phyloP scores from a whole-genome alignment of 2,888 invertebrate species.

The Sinhomidia bicolor region DNA sequence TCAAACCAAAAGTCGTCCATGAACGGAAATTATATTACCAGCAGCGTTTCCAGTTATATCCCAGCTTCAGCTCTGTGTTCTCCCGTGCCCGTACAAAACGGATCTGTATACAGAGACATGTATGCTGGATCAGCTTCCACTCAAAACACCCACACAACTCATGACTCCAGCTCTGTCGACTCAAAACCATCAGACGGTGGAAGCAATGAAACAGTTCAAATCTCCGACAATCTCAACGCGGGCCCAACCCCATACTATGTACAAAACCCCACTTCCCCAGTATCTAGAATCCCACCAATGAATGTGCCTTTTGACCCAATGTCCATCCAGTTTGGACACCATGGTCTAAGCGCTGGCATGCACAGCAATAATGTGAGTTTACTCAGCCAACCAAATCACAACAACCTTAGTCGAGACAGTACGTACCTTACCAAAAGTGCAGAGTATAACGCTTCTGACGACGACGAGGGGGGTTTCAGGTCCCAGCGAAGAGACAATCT shows the following conservation, averaged over 20 bases:
- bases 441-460: slow-evolving; percentile 77
- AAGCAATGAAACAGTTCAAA: slow-evolving; percentile 79
- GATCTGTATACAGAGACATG: slow-evolving; percentile 79
- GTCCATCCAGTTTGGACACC: slow-evolving; percentile 55
- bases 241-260: slow-evolving; percentile 78
- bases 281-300: slow-evolving; percentile 64
- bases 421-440: slow-evolving; percentile 59
- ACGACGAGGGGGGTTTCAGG: slow-evolving; percentile 79
- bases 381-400: slow-evolving; percentile 70
- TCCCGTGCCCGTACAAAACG: slow-evolving; percentile 72
- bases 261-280: slow-evolving; percentile 46
- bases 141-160: slow-evolving; percentile 76
- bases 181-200: slow-evolving; percentile 79
- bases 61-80: slow-evolving; percentile 79
- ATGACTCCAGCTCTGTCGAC: slow-evolving; percentile 79
- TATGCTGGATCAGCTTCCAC: slow-evolving; percentile 79
- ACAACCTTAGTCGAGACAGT: slow-evolving; percentile 76
- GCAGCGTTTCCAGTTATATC: slow-evolving; percentile 77
- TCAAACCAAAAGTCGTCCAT: slow-evolving; percentile 71
- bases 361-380: slow-evolving; percentile 60
- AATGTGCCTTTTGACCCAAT: slow-evolving; percentile 69
- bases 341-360: slow-evolving; percentile 50
- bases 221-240: slow-evolving; percentile 77
- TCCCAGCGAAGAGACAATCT: slow-evolving; percentile 75
- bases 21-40: slow-evolving; percentile 77